Percentiles rank a stretch among this genome's conserved stretches.
Evolutionary conservation across 2,797 vertebrate species (phyloP).

Genomic region (Myotis pilosus): DNA sequence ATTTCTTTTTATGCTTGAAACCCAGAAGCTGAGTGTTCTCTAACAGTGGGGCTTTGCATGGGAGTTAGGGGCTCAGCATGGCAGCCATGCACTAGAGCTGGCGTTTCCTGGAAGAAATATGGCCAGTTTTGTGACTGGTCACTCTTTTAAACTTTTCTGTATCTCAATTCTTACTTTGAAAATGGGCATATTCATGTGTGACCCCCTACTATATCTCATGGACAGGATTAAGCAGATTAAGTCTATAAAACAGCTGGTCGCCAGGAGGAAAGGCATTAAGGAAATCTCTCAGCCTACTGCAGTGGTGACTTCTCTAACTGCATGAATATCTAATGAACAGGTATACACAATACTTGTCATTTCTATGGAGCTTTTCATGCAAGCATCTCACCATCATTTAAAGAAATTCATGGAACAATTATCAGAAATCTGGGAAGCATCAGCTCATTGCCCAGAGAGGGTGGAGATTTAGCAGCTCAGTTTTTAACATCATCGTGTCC

Average conservation of each 20-base stretch:
- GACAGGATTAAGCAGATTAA: conserved; percentile 26
- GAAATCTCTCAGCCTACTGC: not conserved
- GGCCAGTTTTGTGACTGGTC: not conserved
- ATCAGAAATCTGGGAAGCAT: not conserved
- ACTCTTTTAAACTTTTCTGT: not conserved
- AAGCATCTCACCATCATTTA: not conserved
- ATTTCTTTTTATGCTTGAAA: conserved; percentile 65
- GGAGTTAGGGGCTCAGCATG: not conserved
- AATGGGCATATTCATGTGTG: not conserved
- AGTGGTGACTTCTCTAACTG: not conserved
- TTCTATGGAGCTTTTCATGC: not conserved
- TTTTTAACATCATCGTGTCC: not conserved
- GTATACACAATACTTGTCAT: conserved; percentile 46
- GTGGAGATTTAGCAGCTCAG: not conserved
- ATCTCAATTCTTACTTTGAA: conserved; percentile 21
- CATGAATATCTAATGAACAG: conserved; percentile 50
- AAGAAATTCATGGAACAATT: conserved; percentile 23
- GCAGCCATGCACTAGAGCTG: not conserved
- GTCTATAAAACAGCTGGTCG: conserved; percentile 53
- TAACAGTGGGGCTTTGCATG: not conserved
- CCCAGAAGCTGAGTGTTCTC: conserved; percentile 4
- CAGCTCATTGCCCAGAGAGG: not conserved
- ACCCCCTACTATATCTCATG: not conserved
- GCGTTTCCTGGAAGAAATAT: not conserved
- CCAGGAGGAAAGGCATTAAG: conserved; percentile 24